Base-by-base conservation (phyloP, 2,113 vertebrate genomes). In the Tragelaphus scriptus region DNA sequence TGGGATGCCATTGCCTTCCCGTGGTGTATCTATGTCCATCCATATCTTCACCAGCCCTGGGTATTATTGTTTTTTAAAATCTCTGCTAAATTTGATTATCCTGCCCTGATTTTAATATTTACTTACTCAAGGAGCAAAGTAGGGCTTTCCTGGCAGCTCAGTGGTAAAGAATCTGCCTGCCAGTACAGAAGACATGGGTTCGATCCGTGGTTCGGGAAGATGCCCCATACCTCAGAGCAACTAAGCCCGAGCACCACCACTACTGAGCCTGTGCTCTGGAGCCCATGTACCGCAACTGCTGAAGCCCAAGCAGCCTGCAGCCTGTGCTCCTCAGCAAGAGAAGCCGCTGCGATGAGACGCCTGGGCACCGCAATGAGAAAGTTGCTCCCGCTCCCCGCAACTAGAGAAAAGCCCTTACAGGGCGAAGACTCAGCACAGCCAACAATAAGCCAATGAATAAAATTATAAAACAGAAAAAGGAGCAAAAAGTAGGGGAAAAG, bases 281-380 rank as follows among this genome's bases (percentile, higher is more conserved):
- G 40, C 13, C 75, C 75, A 9, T 0, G 25, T 15, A 15, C 40
- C 3, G 25, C 6, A 15, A 2, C 75, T 79, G 4, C 40, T 16
- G 75, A 47, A 5, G 25, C 7, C 13, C 75, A 25, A 47, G 12
- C 25, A 28, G 23, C 75, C 75, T 28, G 23, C 11, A 47, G 13
- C 40, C 75, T 7, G 3, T 28, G 25, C 13, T 28, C 40, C 40
- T 15, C 13, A 28, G 23, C 75, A 16, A 28, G 40, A 28, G 75
- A 75, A 75, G 36, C 36, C 21, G 1, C 71, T 40, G n/a, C 3
- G 5, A 75, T 12, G 21, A 44, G 71, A 79, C 4, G 40, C 75
- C 75, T 14, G 40, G 12, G n/a, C 23, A 1, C 44, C 7, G 0
- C 75, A 47, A 16, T 1, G 3, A 40, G 36, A 25, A 36, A 75